phyloP scores from a whole-genome alignment of 2,888 invertebrate genomes.

The Microplitis deprimator region DNA sequence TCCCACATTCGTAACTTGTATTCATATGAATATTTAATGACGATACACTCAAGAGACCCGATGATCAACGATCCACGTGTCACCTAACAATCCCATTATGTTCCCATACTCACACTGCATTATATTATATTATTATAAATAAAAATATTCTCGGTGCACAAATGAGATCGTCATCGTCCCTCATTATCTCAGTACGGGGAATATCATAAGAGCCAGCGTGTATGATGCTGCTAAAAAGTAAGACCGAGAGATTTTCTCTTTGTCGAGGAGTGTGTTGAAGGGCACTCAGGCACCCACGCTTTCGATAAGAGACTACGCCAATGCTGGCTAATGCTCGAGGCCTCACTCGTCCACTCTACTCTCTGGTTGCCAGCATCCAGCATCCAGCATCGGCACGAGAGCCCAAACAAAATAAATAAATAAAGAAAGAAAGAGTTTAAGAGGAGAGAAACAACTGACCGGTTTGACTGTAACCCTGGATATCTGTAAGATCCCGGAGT shows the following conservation, averaged over 20 bases:
- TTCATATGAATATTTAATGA: background rate
- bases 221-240: background rate
- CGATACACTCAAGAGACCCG: background rate
- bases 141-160: background rate
- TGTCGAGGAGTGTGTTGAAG: conserved; percentile 20
- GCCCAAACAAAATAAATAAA: background rate
- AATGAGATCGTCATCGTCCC: background rate
- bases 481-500: conserved; percentile 11
- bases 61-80: background rate
- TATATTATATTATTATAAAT: background rate
- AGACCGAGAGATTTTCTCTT: conserved; percentile 1
- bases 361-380: background rate
- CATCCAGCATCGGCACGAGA: no score
- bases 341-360: background rate
- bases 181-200: background rate
- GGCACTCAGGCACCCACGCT: conserved; percentile 45
- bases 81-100: background rate
- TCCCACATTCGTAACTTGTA: background rate
- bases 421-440: background rate
- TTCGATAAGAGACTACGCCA: conserved; percentile 43
- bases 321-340: conserved; percentile 36
- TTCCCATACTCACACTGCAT: background rate
- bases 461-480: conserved; percentile 40
- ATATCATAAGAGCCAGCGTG: background rate
- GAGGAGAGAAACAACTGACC: conserved; percentile 34